Conservation (phyloP, 2,888 invertebrate genomes). For the Cantharis lateralis region DNA sequence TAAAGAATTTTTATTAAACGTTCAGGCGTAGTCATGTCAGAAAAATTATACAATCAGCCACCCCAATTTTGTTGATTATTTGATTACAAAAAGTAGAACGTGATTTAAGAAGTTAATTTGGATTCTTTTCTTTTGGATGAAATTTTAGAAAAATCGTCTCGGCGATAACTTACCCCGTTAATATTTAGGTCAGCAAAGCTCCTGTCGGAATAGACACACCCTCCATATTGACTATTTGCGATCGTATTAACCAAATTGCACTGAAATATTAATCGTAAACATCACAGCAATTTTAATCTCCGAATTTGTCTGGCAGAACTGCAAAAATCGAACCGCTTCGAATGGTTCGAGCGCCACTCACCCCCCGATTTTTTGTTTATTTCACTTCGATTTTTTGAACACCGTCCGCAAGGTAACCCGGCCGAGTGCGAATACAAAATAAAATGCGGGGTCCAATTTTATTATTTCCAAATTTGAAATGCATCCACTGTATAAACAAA, state of each 20-base stretch:
- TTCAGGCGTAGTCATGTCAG: slow-evolving; percentile 4
- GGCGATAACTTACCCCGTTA: slow-evolving; percentile 21
- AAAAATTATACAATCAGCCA: slow-evolving; percentile 11
- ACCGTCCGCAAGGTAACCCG: neutral
- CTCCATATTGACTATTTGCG: slow-evolving; percentile 34
- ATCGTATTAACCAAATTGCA: slow-evolving; percentile 18
- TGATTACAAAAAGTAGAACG: neutral
- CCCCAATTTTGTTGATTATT: neutral
- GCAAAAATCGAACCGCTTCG: neutral
- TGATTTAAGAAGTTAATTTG: neutral
- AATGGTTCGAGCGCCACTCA: neutral
- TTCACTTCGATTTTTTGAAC: neutral
- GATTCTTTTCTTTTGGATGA: neutral
- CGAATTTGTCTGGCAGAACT: neutral
- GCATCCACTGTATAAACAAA: neutral
- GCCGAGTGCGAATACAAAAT: neutral
- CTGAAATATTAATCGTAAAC: neutral
- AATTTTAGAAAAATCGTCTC: neutral
- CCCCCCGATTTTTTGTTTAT: neutral
- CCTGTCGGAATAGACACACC: slow-evolving; percentile 35
- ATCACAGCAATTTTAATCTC: neutral
- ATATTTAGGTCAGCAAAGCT: slow-evolving; percentile 35
- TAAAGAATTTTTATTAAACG: neutral
- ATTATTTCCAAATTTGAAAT: neutral
- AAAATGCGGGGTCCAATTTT: neutral